Evolutionary conservation across 2,113 vertebrate genomes (phyloP), one percentile per base, ranked within the genome.

Genomic region (Hippoglossus stenolepis): DNA sequence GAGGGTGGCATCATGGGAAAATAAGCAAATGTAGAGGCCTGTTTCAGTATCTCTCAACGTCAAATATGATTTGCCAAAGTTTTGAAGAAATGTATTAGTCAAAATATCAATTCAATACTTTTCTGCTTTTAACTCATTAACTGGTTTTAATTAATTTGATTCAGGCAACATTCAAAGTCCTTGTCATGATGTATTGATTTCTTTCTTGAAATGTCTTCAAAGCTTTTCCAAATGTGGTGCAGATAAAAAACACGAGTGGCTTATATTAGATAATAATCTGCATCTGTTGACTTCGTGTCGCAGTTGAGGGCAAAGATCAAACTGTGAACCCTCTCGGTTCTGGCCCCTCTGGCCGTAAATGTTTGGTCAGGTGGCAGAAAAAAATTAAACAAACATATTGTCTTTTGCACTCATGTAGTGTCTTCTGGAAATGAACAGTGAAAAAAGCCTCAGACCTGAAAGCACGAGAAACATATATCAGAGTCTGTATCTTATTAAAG

Each of bases 291-390:
- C 77, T 85, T 64, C 8, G 62, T 79, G 82, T 90, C 80, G 81
- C 72, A 73, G 74, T 51, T 20, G 65, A 77, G 84, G 75, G 66
- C 71, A 84, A 86, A 89, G 86, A 84, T 91, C 91, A 80, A 60
- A 67, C 80, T 84, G 60, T 83, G 87, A 85, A 77, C 79, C 71
- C 85, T 70, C 28, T 75, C 28, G 53, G 74, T 80, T 87, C 71
- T 70, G 85, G 73, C 80, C 87, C 78, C 84, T 80, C 82, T 76
- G 61, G 74, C 76, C 28, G 5, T 61, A 71, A 84, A 67, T 91
- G 86, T 93, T 94, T 93, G 87, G 85, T 90, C 92, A 93, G 90
- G 85, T 93, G 93, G 86, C 85, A 57, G 62, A 59, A 79, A 68
- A 73, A 86, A 87, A 87, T 62, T 80, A 85, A 92, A 89, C 80